Conservation (phyloP, 2,888 invertebrate genomes). For the Gymnosoma rotundatum region DNA sequence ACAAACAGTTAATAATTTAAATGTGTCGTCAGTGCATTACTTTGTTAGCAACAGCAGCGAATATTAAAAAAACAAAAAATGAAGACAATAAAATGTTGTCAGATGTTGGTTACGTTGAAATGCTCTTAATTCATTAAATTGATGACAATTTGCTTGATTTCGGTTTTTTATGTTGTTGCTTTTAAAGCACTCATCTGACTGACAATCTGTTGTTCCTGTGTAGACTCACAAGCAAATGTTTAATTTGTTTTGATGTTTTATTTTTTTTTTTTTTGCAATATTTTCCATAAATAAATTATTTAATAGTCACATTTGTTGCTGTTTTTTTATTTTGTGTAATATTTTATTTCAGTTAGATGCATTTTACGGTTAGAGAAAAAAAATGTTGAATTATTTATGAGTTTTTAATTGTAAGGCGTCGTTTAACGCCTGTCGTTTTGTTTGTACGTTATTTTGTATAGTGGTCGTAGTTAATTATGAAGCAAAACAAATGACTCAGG, state of each 20-base stretch:
- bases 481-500: constrained; percentile 29
- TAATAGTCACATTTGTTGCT: constrained; percentile 51
- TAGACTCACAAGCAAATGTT: constrained; percentile 62
- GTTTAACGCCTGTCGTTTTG: constrained; percentile 59
- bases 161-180: constrained; percentile 5
- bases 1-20: too few relatives aligned
- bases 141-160: constrained; percentile 58
- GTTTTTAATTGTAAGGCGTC: constrained; percentile 71
- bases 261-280: constrained; percentile 31
- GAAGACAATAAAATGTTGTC: constrained; percentile 72
- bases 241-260: constrained; percentile 57
- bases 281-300: constrained; percentile 52
- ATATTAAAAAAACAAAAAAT: not conserved
- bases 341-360: constrained; percentile 20
- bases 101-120: constrained; percentile 70
- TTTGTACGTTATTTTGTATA: constrained; percentile 3
- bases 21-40: not conserved
- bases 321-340: constrained; percentile 12
- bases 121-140: constrained; percentile 70
- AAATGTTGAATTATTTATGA: constrained; percentile 67
- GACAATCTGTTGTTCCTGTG: constrained; percentile 42
- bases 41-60: constrained; percentile 13
- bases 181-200: constrained; percentile 12
- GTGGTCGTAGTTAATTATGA: constrained; percentile 12
- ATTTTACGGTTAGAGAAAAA: constrained; percentile 11